A percentile compares a stretch with the other conserved stretches of the same genome.
These are phyloP conservation scores for Macaca nemestrina DNA, from an alignment of 2,113 vertebrate species.

Conservation along the genomic window DNA sequence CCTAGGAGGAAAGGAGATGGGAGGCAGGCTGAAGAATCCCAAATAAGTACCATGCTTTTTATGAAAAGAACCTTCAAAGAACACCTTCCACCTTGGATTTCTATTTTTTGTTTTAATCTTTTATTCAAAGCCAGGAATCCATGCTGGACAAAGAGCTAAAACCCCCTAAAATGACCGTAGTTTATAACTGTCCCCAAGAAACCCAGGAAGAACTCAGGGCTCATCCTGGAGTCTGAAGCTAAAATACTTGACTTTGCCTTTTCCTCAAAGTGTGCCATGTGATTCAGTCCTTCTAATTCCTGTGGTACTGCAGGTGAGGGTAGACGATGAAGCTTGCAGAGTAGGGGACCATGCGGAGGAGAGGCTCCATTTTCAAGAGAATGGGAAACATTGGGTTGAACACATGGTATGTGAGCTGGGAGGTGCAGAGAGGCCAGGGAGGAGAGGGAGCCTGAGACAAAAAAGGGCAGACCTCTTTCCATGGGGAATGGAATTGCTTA, in stretches of 20 bases:
- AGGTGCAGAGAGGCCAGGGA: not conserved
- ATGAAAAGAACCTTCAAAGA: slow-evolving; percentile 12
- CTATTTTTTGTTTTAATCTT: not conserved
- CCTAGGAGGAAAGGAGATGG: not conserved
- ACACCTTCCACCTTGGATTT: not conserved
- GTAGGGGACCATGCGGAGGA: not conserved
- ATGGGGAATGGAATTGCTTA: not conserved
- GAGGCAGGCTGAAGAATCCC: not conserved
- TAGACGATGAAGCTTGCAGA: not conserved
- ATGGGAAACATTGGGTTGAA: not conserved
- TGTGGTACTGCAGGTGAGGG: not conserved
- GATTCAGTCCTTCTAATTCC: not conserved
- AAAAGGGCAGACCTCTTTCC: not conserved
- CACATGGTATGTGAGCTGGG: not conserved
- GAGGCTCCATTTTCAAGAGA: not conserved
- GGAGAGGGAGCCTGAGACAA: not conserved
- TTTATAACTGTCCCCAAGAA: not conserved
- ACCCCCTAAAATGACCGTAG: not conserved
- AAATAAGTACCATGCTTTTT: not conserved
- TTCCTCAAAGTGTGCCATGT: not conserved
- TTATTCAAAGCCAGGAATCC: slow-evolving; percentile 9
- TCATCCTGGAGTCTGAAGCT: not conserved
- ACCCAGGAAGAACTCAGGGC: not conserved
- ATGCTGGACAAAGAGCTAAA: not conserved
- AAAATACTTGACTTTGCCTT: not conserved